These are phyloP conservation scores for Cranoglanis bouderius DNA, from an alignment of 2,113 vertebrate genomes.

Conservation along the genomic window DNA sequence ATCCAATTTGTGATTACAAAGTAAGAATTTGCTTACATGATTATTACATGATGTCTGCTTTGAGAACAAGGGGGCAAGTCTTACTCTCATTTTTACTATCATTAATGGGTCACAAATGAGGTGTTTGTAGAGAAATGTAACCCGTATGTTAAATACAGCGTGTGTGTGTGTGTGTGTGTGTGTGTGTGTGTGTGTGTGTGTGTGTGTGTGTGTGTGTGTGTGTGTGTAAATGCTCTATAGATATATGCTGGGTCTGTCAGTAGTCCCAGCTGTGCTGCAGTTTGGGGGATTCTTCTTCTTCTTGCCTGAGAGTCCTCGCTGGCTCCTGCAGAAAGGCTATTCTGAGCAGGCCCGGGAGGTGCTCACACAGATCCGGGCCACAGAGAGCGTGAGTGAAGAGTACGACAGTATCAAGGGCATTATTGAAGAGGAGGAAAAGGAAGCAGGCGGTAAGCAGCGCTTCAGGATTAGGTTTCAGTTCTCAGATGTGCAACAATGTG, in stretches of 20 bases:
- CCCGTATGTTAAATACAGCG: not conserved
- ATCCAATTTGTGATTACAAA: not conserved
- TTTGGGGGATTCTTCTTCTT: conserved; percentile 89
- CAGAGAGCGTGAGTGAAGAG: conserved; percentile 74
- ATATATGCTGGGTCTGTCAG: conserved; percentile 94
- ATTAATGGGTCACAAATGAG: too few relatives aligned
- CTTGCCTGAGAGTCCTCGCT: conserved; percentile 94
- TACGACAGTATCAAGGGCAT: conserved; percentile 68
- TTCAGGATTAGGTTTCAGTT: not conserved
- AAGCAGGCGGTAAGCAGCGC: conserved; percentile 67
- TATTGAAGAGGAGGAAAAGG: conserved; percentile 88
- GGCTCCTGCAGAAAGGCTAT: conserved; percentile 93
- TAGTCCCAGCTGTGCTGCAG: conserved; percentile 85
- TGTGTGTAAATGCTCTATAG: conserved; percentile 63
- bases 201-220: conserved; percentile 21
- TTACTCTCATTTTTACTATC: not conserved
- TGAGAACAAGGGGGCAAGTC: not conserved
- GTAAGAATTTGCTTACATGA: not conserved
- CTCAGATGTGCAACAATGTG: not conserved
- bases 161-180: not conserved
- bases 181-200: conserved; percentile 18
- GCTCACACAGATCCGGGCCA: conserved; percentile 81
- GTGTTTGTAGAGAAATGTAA: not conserved
- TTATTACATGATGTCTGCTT: not conserved
- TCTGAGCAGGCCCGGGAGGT: conserved; percentile 82